Base-by-base conservation (phyloP, 2,797 vertebrate genomes). In the Channa striata region DNA sequence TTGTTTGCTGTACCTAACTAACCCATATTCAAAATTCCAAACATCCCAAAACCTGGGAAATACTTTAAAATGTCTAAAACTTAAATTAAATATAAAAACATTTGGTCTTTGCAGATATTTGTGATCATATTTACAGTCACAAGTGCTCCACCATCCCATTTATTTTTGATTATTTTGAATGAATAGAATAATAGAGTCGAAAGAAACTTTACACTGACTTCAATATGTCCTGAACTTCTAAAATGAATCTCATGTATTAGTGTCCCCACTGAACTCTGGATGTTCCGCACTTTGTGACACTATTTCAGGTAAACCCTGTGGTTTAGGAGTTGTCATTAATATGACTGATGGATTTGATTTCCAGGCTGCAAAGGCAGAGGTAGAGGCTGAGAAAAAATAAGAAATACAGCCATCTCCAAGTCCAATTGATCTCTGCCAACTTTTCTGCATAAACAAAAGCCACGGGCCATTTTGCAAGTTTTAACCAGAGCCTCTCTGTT, bases 401-500 rank as follows among this genome's bases (percentile, higher is more conserved):
- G 78, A 43, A 62, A 58, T 48, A 70, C 47, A 87, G 67, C 57
- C 72, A 84, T 87, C 75, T 87, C 74, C 65, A 79, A 70, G 62
- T 84, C 63, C 51, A 72, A 51, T 57, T 57, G 19, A 80, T 61
- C 66, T 53, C 50, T 86, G 82, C 80, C 83, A 90, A 77, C 52
- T 72, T 59, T 65, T 83, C n/a, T 80, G 61, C 62, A 74, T 80
- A 82, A 82, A 81, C 74, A 74, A 76, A 72, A 74, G 69, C 82
- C 60, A 71, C 8, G 0, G 34, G 60, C 50, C 58, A n/a, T 72
- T 65, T 77, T 65, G 75, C 76, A 72, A 88, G 85, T 88, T 87
- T 76, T 65, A 81, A 67, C 83, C 60, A 11, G 75, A 80, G 68
- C 52, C 48, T 49, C 64, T 87, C 78, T 86, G 85, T 83, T 89